These are phyloP conservation scores for Garra rufa DNA, from an alignment of 2,113 vertebrate species.

Conservation along the genomic window DNA sequence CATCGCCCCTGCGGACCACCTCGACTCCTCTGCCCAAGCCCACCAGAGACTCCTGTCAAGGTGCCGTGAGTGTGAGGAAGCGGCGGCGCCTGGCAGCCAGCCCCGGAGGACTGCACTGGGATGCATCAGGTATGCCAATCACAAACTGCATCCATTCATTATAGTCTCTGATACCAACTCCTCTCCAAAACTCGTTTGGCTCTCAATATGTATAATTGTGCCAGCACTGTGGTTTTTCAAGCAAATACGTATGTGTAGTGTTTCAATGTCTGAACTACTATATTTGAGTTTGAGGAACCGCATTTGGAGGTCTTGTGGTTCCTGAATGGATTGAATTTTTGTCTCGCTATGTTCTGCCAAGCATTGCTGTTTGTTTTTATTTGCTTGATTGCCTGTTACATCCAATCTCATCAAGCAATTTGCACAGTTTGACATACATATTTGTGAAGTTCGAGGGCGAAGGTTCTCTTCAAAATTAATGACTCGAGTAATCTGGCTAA, in stretches of 20 bases:
- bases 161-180: not conserved
- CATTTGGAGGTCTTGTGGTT: not conserved
- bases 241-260: not conserved
- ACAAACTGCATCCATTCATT: not conserved
- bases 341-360: not conserved
- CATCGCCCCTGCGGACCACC: conserved; percentile 15
- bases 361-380: conserved; percentile 33
- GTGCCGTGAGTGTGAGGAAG: conserved; percentile 69
- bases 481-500: conserved; percentile 32
- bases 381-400: conserved; percentile 8
- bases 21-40: conserved; percentile 44
- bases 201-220: not conserved
- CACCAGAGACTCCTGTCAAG: conserved; percentile 41
- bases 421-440: conserved; percentile 23
- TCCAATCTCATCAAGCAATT: conserved; percentile 23
- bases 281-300: not conserved
- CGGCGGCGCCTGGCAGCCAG: conserved; percentile 75
- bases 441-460: not conserved
- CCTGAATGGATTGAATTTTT: not conserved
- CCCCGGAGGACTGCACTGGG: conserved; percentile 81
- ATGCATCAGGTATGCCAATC: conserved; percentile 73
- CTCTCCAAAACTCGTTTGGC: conserved; percentile 20
- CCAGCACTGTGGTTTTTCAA: conserved; percentile 17
- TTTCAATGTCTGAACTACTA: not conserved
- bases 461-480: conserved; percentile 21